Conservation (phyloP, 2,888 invertebrate species). For the Chironomus riparius region DNA sequence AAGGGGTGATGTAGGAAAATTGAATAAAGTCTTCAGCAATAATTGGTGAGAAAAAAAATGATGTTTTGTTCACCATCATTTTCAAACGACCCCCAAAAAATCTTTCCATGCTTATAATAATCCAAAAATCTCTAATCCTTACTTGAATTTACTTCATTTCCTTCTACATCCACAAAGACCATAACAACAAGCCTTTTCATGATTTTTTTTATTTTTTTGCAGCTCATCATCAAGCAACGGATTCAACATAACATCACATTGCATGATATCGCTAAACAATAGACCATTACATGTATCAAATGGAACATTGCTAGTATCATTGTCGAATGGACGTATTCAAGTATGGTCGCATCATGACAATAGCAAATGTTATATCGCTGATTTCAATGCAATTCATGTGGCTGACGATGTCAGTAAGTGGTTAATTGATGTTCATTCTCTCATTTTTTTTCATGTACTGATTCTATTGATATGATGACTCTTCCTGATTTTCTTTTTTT, state of each 20-base stretch:
- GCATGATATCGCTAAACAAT: conserved; percentile 14
- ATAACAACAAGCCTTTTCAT: no score
- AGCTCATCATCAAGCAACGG: neutral
- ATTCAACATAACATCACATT: neutral
- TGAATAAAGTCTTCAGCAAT: no score
- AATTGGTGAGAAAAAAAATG: no score
- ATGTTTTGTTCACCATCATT: no score
- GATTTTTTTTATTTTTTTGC: neutral
- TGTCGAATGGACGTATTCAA: conserved; percentile 69
- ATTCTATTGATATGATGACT: neutral
- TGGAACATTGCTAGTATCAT: conserved; percentile 60
- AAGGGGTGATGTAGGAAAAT: no score
- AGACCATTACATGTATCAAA: conserved; percentile 4
- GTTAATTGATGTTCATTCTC: conserved; percentile 26
- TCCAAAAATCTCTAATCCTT: no score
- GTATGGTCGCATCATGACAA: conserved; percentile 72
- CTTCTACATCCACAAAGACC: no score
- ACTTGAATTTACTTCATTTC: no score
- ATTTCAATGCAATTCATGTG: conserved; percentile 59
- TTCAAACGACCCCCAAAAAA: no score
- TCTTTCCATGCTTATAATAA: no score
- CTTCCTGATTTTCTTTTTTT: neutral
- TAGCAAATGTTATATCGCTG: conserved; percentile 48
- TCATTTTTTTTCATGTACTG: neutral
- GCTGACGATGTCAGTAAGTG: conserved; percentile 44